Evolutionary conservation across 2,797 vertebrate species (phyloP), one percentile per base, ranked within the genome.

Genomic region (Parotocinclus haroldoi): DNA sequence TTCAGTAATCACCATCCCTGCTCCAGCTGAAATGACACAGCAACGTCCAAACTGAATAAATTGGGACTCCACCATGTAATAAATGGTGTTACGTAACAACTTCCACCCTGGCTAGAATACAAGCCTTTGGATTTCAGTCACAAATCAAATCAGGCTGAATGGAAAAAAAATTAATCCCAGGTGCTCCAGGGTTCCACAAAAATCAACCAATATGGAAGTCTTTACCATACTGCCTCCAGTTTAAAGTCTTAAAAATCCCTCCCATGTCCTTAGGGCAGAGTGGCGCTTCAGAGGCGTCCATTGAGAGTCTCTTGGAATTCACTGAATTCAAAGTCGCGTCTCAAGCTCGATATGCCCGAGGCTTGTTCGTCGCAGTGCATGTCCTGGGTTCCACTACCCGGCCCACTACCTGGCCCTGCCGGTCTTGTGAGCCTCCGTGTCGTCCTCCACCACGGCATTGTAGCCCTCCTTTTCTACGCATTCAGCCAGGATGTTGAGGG

Each of bases 381-480:
- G 46, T 76, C 67, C 70, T 1, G 36, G 17, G 82, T 91, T n/a
- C 87, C 82, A 96, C 96, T 98, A 98, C 95, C 96, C 97, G 80
- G 91, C 79, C 87, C 82, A 96, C 96, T 98, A 98, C 95, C 96
- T 98, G 80, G 91, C 79, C 54, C 84, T 79, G 0, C 88, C 51
- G 16, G 76, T 85, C 76, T 89, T 93, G 88, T 87, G 86, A 0
- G 78, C 54, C 11, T 76, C 85, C 68, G 93, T 83, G 81, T 97
- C 94, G 1, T 94, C 92, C 80, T 95, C 94, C 72, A 99, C 90
- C 52, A 98, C 96, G 0, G 78, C 87, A 16, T 61, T 66, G 14
- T 89, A 89, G 6, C 94, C 93, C 16, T 93, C 91, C 84, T 94
- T 96, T 69, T 95, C 95, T 72, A 97, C 82, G 71, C 96, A 99